Evolutionary conservation across 2,113 vertebrate species (phyloP).

Genomic region (Gambusia affinis): DNA sequence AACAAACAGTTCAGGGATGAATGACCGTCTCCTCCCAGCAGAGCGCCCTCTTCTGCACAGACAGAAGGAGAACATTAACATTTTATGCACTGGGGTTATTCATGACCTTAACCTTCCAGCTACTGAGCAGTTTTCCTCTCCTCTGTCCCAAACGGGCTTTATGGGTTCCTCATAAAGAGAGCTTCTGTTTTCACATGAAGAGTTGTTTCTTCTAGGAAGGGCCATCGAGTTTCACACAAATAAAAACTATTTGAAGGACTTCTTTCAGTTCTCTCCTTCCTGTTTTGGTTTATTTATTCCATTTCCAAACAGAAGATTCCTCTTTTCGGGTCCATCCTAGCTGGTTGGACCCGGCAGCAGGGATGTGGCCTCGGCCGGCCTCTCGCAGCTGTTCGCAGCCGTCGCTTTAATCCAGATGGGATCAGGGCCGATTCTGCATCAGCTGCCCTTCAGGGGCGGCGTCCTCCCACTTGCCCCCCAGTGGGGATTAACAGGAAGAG

Average conservation of each 20-base stretch:
- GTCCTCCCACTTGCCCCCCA: too few relatives aligned
- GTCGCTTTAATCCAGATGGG: not conserved
- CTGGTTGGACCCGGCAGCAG: not conserved
- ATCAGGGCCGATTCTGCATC: not conserved
- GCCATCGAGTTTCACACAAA: not conserved
- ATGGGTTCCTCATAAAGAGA: not conserved
- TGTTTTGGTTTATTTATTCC: not conserved
- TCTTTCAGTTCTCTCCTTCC: too few relatives aligned
- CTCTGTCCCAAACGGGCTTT: conserved; percentile 6
- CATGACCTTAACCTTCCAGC: conserved; percentile 28
- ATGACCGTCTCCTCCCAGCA: conserved; percentile 22
- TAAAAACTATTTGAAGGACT: not conserved
- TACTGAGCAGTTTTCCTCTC: conserved; percentile 30
- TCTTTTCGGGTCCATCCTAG: not conserved
- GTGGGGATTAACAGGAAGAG: not conserved
- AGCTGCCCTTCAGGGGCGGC: not conserved
- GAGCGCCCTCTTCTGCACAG: conserved; percentile 29
- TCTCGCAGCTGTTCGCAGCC: not conserved
- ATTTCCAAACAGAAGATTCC: not conserved
- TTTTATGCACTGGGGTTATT: conserved; percentile 31
- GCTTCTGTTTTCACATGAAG: not conserved
- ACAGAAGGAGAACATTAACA: conserved; percentile 43
- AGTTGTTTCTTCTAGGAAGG: not conserved
- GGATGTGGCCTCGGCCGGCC: not conserved
- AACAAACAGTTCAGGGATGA: not conserved